Percentiles rank a stretch among this genome's conserved stretches.
These are phyloP conservation scores for Merops nubicus DNA, from an alignment of 2,113 vertebrate species.

Conservation along the genomic window DNA sequence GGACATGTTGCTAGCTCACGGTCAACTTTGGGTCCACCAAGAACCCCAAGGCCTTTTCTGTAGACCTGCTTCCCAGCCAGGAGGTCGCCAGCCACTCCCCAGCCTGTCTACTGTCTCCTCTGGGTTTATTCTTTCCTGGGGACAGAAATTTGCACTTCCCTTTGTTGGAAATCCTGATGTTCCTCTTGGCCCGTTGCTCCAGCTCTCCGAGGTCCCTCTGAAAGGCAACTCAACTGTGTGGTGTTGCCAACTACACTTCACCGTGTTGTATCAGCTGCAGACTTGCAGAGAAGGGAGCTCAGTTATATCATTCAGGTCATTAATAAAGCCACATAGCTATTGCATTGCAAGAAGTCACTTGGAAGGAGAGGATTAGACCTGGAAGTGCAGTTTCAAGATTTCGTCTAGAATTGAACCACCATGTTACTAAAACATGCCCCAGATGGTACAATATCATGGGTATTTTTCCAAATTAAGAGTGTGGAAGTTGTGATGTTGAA, in stretches of 20 bases:
- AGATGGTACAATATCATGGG: not conserved
- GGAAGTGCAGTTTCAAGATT: not conserved
- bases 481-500: not conserved
- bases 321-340: not conserved
- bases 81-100: not conserved
- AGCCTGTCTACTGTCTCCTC: not conserved
- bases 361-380: not conserved
- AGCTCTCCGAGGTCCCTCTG: not conserved
- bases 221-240: not conserved
- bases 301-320: not conserved
- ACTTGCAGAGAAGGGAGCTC: not conserved
- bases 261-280: fast-evolving
- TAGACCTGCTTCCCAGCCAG: not conserved
- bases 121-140: not conserved
- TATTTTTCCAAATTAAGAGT: not conserved
- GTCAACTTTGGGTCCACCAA: not conserved
- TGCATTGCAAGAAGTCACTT: not conserved
- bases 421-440: not conserved
- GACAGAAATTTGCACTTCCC: not conserved
- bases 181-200: not conserved
- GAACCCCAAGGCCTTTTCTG: not conserved
- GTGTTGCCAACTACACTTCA: not conserved
- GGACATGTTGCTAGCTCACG: not conserved
- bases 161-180: not conserved
- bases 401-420: not conserved